Conservation (phyloP, 2,888 invertebrate genomes). For the Scrobipalpa costella region DNA sequence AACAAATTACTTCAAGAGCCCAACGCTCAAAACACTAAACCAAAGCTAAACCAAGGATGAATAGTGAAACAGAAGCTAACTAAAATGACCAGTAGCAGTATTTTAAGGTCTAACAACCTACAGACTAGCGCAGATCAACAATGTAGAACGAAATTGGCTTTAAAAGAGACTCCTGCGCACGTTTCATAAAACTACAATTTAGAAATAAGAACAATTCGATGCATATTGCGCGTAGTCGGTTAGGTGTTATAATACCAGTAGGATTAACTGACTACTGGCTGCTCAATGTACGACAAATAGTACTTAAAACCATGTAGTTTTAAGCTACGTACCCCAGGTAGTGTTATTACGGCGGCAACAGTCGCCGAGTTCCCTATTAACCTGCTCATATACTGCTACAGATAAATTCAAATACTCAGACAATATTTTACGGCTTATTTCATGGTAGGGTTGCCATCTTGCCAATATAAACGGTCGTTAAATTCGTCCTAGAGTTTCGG, state of each 20-base stretch:
- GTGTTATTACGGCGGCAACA: conserved; percentile 9
- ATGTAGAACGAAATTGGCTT: neutral
- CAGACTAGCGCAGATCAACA: too few relatives aligned
- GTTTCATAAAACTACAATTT: too few relatives aligned
- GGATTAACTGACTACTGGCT: too few relatives aligned
- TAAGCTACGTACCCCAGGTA: neutral
- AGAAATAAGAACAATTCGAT: neutral
- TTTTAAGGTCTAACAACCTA: neutral
- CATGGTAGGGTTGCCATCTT: conserved; percentile 41
- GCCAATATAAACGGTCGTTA: neutral
- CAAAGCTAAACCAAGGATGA: too few relatives aligned
- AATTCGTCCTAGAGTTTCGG: neutral
- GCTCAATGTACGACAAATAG: too few relatives aligned
- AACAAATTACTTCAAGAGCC: too few relatives aligned
- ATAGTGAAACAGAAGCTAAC: too few relatives aligned
- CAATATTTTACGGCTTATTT: conserved; percentile 80
- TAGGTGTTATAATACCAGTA: neutral
- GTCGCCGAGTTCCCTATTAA: conserved; percentile 46
- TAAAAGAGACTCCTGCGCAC: neutral
- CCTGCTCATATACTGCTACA: conserved; percentile 47
- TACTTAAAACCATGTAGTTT: too few relatives aligned
- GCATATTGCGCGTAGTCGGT: neutral
- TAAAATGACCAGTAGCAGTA: neutral
- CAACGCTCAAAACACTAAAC: too few relatives aligned
- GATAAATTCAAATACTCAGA: conserved; percentile 78